Conservation (phyloP, 2,113 vertebrate species). For the Craseonycteris thonglongyai region DNA sequence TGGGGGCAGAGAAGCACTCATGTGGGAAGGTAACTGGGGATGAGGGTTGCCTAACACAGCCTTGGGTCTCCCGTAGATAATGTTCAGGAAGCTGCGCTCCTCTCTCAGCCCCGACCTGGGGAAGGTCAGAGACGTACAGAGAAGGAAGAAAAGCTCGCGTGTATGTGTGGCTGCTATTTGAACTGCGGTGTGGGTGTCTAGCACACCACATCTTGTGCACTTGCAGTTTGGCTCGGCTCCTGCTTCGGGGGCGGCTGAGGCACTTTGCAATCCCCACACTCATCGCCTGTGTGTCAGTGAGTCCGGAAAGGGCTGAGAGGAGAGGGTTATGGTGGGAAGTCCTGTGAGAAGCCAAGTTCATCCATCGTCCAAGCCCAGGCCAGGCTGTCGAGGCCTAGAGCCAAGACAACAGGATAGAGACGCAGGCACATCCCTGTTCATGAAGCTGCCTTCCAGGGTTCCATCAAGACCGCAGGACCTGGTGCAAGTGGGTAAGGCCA, state of each 20-base stretch:
- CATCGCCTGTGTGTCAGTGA: no score
- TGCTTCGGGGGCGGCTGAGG: background rate
- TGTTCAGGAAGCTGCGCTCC: background rate
- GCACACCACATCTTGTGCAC: rapidly evolving
- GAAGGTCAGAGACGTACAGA: background rate
- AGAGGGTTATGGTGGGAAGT: background rate
- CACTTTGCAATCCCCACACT: rapidly evolving
- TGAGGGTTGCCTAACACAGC: background rate
- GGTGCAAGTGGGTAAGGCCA: background rate
- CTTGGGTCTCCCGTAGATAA: background rate
- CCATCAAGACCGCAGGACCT: background rate
- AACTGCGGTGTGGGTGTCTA: rapidly evolving
- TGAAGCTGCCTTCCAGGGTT: no score
- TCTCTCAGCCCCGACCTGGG: background rate
- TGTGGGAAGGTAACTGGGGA: no score
- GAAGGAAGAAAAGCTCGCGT: background rate
- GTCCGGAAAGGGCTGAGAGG: background rate
- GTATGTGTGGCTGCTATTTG: rapidly evolving
- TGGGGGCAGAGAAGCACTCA: no score
- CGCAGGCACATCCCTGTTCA: rapidly evolving
- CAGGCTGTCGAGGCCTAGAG: no score
- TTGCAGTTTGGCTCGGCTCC: background rate
- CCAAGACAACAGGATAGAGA: rapidly evolving
- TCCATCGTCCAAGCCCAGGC: background rate
- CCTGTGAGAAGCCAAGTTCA: background rate